Percentiles rank a stretch among this genome's conserved stretches.
phyloP scores from a whole-genome alignment of 2,113 vertebrate species.

The Corvus hawaiiensis region DNA sequence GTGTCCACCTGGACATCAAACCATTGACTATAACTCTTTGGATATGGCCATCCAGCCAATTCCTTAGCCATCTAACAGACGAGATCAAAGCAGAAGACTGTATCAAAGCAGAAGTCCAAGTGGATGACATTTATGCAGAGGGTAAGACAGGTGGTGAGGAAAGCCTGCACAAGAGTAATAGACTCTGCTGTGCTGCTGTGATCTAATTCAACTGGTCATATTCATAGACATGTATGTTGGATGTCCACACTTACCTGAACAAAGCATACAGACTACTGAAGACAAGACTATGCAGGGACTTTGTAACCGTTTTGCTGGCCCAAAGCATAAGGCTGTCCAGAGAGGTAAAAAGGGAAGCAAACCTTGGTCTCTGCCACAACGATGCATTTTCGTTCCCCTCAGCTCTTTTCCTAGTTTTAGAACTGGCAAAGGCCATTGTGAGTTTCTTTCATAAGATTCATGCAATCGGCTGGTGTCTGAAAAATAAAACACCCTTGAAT shows the following conservation, averaged over 20 bases:
- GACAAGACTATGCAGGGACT: not conserved
- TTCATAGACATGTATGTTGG: not conserved
- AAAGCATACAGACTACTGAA: not conserved
- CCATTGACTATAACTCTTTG: not conserved
- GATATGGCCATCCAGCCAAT: not conserved
- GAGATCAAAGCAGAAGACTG: not conserved
- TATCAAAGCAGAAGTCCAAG: not conserved
- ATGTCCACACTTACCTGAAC: not conserved
- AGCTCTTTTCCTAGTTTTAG: not conserved
- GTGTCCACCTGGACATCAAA: not conserved
- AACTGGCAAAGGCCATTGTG: not conserved
- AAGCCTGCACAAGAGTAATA: not conserved
- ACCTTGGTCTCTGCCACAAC: not conserved
- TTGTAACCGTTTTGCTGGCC: not conserved
- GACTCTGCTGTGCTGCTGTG: not conserved
- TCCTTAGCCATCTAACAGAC: not conserved
- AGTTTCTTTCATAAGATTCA: not conserved
- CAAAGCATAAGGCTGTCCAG: not conserved
- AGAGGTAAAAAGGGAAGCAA: not conserved
- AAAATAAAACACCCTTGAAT: not conserved
- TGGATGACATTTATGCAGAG: not conserved
- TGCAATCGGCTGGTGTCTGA: not conserved
- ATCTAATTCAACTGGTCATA: not conserved
- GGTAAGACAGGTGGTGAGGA: not conserved
- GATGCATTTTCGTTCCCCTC: rapidly evolving